Base-by-base conservation (phyloP, 1,140 invertebrate genomes). In the Episyrphus balteatus region DNA sequence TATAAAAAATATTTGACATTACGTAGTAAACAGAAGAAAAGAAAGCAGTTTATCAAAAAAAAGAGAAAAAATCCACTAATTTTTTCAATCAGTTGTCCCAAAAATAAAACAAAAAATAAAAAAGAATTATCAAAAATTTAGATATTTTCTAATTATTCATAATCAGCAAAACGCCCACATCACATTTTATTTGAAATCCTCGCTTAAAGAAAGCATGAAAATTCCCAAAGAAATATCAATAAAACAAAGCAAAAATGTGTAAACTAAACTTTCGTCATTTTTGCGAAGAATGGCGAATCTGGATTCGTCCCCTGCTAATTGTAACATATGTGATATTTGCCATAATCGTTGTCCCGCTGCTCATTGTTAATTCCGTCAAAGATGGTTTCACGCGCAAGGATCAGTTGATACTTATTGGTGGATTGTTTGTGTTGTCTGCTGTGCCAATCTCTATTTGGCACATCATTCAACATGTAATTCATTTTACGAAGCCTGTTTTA, bases 401-500 rank as follows among this genome's bases (percentile, higher is more conserved):
- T 58, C 81, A 88, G 69, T 83, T 83, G 37, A 80, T 83, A 48
- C 73, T 95, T 39, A 81, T 94, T 52, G 92, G 86, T 3, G 92
- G 92, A 8, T 75, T 89, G 13, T 96, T 97, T 74, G 90, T 92
- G 14, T 75, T 95, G 46, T 71, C 93, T 44, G 86, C 92, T 1
- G 71, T 97, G 18, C 92, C 92, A 3, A 86, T 98, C 36, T 90
- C 91, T 33, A 79, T 97, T 56, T 95, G 90, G 81, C 88, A 93
- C 70, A 95, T 98, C 54, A 82, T 86, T 30, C 88, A 92, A 68
- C 93, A 97, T 73, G 78, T 95, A 59, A 83, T 94, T 46, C 84
- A 96, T 70, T 97, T 93, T 58, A 94, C 86, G 1, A 88, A 93
- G 63, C 92, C 93, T 18, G 83, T 80, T 61, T 71, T 97, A 50